These are phyloP conservation scores for Camponotus fellah DNA, from an alignment of 2,888 invertebrate genomes.

Conservation along the genomic window DNA sequence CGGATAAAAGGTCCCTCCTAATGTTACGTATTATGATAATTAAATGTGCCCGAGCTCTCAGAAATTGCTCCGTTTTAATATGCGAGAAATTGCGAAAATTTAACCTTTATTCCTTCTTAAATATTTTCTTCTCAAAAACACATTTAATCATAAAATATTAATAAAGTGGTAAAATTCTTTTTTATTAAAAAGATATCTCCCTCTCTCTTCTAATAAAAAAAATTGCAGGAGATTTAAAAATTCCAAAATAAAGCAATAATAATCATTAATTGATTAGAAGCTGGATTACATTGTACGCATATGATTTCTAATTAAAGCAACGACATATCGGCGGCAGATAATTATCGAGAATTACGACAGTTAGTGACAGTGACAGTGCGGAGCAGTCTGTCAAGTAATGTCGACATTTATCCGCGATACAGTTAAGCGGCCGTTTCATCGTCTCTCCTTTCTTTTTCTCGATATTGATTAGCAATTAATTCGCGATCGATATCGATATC, in stretches of 20 bases:
- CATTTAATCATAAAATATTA: background rate
- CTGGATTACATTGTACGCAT: background rate
- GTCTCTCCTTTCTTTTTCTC: slow-evolving; percentile 9
- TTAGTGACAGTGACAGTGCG: slow-evolving; percentile 30
- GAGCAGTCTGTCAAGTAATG: slow-evolving; percentile 54
- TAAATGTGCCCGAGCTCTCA: background rate
- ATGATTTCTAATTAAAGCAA: slow-evolving; percentile 25
- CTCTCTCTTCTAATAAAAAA: background rate
- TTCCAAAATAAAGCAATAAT: background rate
- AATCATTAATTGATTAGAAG: background rate
- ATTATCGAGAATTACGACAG: slow-evolving; percentile 60
- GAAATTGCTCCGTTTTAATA: slow-evolving; percentile 9
- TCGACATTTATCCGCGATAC: slow-evolving; percentile 54
- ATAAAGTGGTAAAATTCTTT: background rate
- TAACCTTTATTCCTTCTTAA: background rate
- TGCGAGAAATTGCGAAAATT: background rate
- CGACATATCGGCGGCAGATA: slow-evolving; percentile 41
- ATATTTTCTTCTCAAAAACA: background rate
- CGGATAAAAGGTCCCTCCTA: slow-evolving; percentile 28
- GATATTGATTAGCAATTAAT: slow-evolving; percentile 24
- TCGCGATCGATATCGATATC: background rate
- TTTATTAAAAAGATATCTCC: background rate
- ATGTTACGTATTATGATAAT: slow-evolving; percentile 26
- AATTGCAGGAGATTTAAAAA: no score
- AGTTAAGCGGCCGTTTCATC: slow-evolving; percentile 48